Evolutionary conservation across 2,113 vertebrate species (phyloP), one percentile per base, ranked within the genome.

Genomic region (Nannobrachium achirus): DNA sequence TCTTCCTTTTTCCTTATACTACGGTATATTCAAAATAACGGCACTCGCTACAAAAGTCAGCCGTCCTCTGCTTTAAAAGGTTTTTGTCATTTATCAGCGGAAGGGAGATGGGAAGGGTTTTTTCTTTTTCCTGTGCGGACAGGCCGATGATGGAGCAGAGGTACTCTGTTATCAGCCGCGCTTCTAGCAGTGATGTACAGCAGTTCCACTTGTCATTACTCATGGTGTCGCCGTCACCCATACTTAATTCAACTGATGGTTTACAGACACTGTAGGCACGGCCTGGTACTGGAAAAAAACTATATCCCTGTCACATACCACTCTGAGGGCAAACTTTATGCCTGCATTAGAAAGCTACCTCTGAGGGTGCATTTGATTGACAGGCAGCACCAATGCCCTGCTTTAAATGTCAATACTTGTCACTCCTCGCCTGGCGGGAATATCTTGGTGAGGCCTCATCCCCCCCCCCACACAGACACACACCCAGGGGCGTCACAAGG

Each of bases 21-120:
- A 13, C 20, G 18, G 33, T 67, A 9, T 44, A 2, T 53, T 46
- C 46, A 62, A 33, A 58, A 65, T 52, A 67, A 53, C 62, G 56
- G 18, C 16, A 1, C 38, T 44, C 7, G 4, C 55, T 68, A 39
- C 25, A 33, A 20, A 45, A 25, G 45, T 70, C 18, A 50, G 41
- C 56, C 33, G 58, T 19, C 38, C 10, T 65, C 20, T 46, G 41
- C 63, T 76, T 33, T 71, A 50, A 80, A 71, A 80, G 77, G 46
- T 68, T 83, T 69, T 41, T 13, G 20, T 63, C 49, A 56, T 83
- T 72, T 56, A 67, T 79, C 56, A 67, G 48, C 58, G 19, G 15
- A 10, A 48, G 14, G 13, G 52, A 68, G 25, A 13, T 16, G 8
- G 15, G 7, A 20, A 6, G 33, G 48, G 39, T 42, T 10, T 48